Evolutionary conservation across 2,113 vertebrate genomes (phyloP).

Genomic region (Pelusios castaneus): DNA sequence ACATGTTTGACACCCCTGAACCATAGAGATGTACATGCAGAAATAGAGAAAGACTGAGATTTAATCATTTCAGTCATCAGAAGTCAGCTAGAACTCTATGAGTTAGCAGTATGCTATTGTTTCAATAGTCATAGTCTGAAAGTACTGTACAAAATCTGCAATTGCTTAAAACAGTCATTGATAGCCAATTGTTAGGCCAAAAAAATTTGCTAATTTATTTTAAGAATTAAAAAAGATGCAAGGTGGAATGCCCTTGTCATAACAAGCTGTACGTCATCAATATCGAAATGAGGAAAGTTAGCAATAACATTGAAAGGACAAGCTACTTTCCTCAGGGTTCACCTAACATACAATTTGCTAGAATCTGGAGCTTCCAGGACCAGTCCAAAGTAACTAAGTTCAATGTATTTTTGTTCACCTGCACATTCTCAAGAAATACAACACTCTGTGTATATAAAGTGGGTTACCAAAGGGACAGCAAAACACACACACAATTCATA

Average conservation of each 20-base stretch:
- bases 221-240: not conserved
- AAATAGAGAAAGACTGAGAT: not conserved
- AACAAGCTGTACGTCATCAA: not conserved
- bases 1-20: too few species aligned
- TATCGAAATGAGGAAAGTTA: not conserved
- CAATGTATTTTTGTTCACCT: too few species aligned
- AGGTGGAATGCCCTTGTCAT: not conserved
- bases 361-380: not conserved
- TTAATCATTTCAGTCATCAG: not conserved
- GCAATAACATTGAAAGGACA: not conserved
- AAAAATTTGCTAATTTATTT: not conserved
- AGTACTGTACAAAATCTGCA: not conserved
- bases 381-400: not conserved
- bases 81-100: not conserved
- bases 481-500: not conserved
- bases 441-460: not conserved
- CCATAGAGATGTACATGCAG: not conserved
- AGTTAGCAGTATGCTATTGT: not conserved
- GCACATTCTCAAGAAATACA: not conserved
- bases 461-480: not conserved
- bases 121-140: not conserved
- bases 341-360: not conserved
- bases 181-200: not conserved
- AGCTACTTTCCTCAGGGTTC: not conserved
- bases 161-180: not conserved